Conservation (phyloP, 2,888 invertebrate genomes). For the Dione juno region DNA sequence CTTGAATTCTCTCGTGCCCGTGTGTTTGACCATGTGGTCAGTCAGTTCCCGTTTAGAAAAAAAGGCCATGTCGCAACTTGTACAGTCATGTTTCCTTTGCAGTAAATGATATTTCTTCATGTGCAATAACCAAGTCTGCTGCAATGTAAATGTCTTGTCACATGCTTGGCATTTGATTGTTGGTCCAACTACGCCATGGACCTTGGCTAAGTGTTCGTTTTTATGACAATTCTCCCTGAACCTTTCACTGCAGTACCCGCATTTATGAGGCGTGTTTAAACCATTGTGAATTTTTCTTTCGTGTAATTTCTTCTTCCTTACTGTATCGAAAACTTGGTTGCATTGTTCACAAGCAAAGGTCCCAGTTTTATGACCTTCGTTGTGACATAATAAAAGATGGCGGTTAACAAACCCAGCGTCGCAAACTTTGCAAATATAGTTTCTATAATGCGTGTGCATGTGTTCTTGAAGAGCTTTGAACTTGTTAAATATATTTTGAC, state of each 20-base stretch:
- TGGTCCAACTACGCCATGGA: slow-evolving; percentile 54
- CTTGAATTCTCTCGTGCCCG: slow-evolving; percentile 65
- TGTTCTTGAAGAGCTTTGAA: slow-evolving; percentile 60
- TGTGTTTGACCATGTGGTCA: slow-evolving; percentile 65
- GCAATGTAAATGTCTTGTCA: slow-evolving; percentile 52
- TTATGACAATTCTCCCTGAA: slow-evolving; percentile 55
- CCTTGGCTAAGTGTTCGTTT: slow-evolving; percentile 54
- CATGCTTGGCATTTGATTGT: slow-evolving; percentile 58
- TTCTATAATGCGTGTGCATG: slow-evolving; percentile 62
- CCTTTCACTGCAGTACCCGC: slow-evolving; percentile 56
- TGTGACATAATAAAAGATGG: slow-evolving; percentile 48
- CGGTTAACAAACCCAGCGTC: slow-evolving; percentile 56
- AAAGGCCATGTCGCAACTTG: slow-evolving; percentile 66
- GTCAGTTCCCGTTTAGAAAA: slow-evolving; percentile 50
- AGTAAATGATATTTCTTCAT: slow-evolving; percentile 64
- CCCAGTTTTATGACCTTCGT: slow-evolving; percentile 48
- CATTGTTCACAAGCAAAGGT: slow-evolving; percentile 53
- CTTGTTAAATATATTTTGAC: slow-evolving; percentile 53
- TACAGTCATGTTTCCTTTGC: slow-evolving; percentile 63
- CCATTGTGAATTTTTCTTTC: slow-evolving; percentile 47
- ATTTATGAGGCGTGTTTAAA: slow-evolving; percentile 52
- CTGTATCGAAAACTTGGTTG: slow-evolving; percentile 50
- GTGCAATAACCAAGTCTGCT: slow-evolving; percentile 53
- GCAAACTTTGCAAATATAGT: slow-evolving; percentile 60
- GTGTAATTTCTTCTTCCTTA: slow-evolving; percentile 51